Conservation (phyloP, 53 echinoderm and acorn worm genomes). For the Antedon mediterranea region DNA sequence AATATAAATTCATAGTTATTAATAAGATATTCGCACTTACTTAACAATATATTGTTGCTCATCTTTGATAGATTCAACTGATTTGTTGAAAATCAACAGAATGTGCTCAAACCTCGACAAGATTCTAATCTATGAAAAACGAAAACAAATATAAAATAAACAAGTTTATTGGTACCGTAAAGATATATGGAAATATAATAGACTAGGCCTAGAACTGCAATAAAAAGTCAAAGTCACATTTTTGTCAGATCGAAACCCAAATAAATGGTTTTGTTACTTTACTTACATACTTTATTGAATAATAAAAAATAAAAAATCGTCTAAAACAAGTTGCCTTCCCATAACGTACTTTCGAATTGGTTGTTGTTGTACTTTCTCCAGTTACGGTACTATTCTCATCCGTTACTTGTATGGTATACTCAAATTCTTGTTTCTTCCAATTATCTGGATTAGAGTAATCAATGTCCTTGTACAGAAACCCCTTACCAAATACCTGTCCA, state of each 20-base stretch:
- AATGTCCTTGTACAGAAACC: not conserved
- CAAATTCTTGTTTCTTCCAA: not conserved
- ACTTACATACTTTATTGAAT: too few species aligned
- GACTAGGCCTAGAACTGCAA: too few species aligned
- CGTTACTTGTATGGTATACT: not conserved
- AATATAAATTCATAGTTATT: too few species aligned
- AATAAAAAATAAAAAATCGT: too few species aligned
- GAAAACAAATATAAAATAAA: too few species aligned
- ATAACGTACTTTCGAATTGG: not conserved
- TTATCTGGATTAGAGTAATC: not conserved
- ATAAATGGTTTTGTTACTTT: too few species aligned
- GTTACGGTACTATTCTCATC: not conserved
- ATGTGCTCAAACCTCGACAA: not conserved
- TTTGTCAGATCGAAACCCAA: too few species aligned
- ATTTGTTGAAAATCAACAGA: not conserved
- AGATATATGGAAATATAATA: too few species aligned
- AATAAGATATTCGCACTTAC: not conserved
- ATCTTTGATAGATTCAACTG: not conserved
- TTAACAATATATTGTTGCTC: not conserved
- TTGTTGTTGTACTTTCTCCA: not conserved
- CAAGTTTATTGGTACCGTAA: too few species aligned
- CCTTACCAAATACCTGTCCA: not conserved
- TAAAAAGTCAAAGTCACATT: too few species aligned
- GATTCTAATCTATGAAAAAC: not conserved
- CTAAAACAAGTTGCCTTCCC: too few species aligned